phyloP scores from a whole-genome alignment of 2,113 vertebrate species.

The Calypte anna region DNA sequence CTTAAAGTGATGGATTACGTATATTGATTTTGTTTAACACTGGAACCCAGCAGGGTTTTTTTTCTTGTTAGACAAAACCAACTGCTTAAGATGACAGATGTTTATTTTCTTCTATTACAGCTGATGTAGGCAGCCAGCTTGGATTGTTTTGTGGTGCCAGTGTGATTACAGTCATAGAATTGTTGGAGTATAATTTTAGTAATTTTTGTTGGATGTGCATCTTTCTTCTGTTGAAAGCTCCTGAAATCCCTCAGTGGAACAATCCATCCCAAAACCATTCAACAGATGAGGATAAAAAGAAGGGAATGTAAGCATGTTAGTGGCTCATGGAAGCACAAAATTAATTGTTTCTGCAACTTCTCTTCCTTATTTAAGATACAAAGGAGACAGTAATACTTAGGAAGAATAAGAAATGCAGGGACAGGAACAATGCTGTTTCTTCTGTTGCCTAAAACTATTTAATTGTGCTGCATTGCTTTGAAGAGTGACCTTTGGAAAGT shows the following conservation, averaged over 20 bases:
- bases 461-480: neutral
- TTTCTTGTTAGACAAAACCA: conserved; percentile 52
- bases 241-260: conserved; percentile 57
- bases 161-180: conserved; percentile 80
- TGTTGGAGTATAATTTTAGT: conserved; percentile 78
- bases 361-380: neutral
- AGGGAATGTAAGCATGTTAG: conserved; percentile 69
- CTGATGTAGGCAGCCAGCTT: conserved; percentile 79
- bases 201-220: conserved; percentile 80
- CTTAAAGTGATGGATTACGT: neutral
- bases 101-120: conserved; percentile 69
- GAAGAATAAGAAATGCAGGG: too few species aligned
- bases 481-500: neutral
- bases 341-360: neutral
- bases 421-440: neutral
- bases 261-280: conserved; percentile 27
- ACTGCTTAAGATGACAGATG: neutral
- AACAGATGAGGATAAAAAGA: conserved; percentile 13
- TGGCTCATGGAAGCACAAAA: neutral
- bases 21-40: neutral
- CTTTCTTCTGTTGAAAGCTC: conserved; percentile 78
- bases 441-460: neutral
- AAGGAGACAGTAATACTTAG: neutral
- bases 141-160: conserved; percentile 83
- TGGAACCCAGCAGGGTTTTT: neutral